Evolutionary conservation across 2,113 vertebrate species (phyloP), one percentile per base, ranked within the genome.

Genomic region (Cariama cristata): DNA sequence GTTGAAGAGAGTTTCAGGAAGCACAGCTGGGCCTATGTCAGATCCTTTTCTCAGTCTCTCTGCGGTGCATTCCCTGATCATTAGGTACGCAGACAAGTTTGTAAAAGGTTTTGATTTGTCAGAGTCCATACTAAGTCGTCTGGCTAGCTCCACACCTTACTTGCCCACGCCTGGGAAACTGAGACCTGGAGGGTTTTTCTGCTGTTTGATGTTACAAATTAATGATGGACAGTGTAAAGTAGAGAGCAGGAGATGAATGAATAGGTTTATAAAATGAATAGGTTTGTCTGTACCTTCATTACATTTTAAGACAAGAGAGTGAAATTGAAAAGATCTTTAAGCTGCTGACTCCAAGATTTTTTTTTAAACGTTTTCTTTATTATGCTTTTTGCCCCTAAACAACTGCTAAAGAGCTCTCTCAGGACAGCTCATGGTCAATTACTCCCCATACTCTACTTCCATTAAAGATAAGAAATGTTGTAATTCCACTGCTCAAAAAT

Each of bases 11-110:
- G 23, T 50, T 45, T 50, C 21, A 30, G 55, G 45, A 59, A 38
- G 38, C 16, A 11, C 4, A 23, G 8, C 58, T 49, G 66, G 16
- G 23, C 19, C 13, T 5, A 13, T 11, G 40, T 35, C n/a, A 72
- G 52, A 14, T 67, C 45, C 44, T 86, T n/a, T 75, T 45, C 69
- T 40, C 40, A 12, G 0, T 49, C n/a, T 32, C 50, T 83, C 42
- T n/a, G 40, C 20, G 20, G 45, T 14, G 0, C 1, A 0, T 77
- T 53, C 63, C 32, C 11, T 72, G 47, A 22, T 32, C 11, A 0
- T 16, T 45, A 53, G 23, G 45, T 64, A 44, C 32, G 14, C 47
- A 27, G 30, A 35, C 3, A 20, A 44, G 12, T 26, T 80, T 58
- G n/a, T 59, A 17, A 38, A 53, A 71, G 38, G n/a, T 53, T 59